Evolutionary conservation across 64 coral and sea anemone species (phyloP).

Genomic region (Montipora cactus): DNA sequence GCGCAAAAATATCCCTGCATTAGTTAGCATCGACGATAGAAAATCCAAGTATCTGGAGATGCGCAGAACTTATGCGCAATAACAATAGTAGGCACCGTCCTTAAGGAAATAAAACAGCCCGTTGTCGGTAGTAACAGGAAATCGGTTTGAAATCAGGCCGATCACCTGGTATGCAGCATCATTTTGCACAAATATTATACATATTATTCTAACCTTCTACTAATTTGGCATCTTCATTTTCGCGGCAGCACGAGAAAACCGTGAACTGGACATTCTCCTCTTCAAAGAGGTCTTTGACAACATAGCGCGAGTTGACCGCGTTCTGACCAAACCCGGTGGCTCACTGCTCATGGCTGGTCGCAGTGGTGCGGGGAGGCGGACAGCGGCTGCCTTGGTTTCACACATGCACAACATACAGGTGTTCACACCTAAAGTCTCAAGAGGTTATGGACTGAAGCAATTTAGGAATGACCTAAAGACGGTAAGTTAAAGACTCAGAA

Average conservation of each 20-base stretch:
- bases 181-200: too few species aligned
- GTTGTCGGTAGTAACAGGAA: too few species aligned
- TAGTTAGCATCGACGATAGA: too few species aligned
- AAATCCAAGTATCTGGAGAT: too few species aligned
- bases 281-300: conserved; percentile 99
- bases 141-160: too few species aligned
- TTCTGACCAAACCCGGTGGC: conserved; percentile 89
- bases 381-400: conserved; percentile 93
- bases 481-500: conserved; percentile 29
- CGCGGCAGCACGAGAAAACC: conserved; percentile 91
- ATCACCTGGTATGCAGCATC: too few species aligned
- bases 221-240: conserved; percentile 7
- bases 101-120: too few species aligned
- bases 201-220: neutral
- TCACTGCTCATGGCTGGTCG: conserved; percentile 98
- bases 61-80: too few species aligned
- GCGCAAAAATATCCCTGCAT: too few species aligned
- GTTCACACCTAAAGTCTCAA: conserved; percentile 93
- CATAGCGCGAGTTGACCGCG: conserved; percentile 93
- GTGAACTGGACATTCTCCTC: conserved; percentile 93
- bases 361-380: conserved; percentile 96
- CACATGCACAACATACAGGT: conserved; percentile 98
- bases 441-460: conserved; percentile 92
- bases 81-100: too few species aligned
- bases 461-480: conserved; percentile 97